phyloP scores from a whole-genome alignment of 2,888 invertebrate genomes.

The Caenorhabditis angaria region DNA sequence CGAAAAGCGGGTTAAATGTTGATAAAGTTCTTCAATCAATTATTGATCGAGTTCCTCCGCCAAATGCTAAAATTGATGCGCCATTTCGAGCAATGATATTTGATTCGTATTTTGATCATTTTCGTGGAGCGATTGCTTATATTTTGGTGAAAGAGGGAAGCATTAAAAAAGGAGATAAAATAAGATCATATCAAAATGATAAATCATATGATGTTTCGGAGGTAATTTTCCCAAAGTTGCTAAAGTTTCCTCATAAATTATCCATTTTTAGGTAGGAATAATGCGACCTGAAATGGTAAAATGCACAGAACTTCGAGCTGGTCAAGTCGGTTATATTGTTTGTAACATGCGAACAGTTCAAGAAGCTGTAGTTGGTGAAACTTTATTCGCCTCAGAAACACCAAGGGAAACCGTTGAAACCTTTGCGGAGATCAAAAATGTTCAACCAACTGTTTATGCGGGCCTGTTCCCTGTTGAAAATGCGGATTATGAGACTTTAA shows the following conservation, averaged over 20 bases:
- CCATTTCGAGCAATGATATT: slow-evolving; percentile 85
- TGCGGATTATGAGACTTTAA: slow-evolving; percentile 64
- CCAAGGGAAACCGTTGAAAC: slow-evolving; percentile 79
- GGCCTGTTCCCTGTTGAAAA: slow-evolving; percentile 89
- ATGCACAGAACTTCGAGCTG: slow-evolving; percentile 77
- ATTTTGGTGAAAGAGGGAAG: slow-evolving; percentile 83
- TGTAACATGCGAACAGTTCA: slow-evolving; percentile 82
- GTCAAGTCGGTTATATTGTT: slow-evolving; percentile 90
- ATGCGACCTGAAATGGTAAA: slow-evolving; percentile 79
- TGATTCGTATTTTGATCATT: slow-evolving; percentile 92
- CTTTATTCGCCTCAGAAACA: slow-evolving; percentile 52
- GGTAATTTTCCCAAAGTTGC: slow-evolving; percentile 10
- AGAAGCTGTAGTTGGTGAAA: slow-evolving; percentile 69
- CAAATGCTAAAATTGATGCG: slow-evolving; percentile 72
- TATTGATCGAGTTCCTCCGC: slow-evolving; percentile 66
- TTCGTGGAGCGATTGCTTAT: slow-evolving; percentile 83
- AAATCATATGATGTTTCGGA: slow-evolving; percentile 84
- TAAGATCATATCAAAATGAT: slow-evolving; percentile 80
- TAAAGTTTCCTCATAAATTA: background rate
- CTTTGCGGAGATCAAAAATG: slow-evolving; percentile 78
- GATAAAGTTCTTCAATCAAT: slow-evolving; percentile 78
- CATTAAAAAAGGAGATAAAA: slow-evolving; percentile 79
- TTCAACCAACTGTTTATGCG: slow-evolving; percentile 85
- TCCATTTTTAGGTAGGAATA: slow-evolving; percentile 77
- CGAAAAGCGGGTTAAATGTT: slow-evolving; percentile 88